Conservation (phyloP, 2,113 vertebrate genomes). For the Crocuta crocuta region DNA sequence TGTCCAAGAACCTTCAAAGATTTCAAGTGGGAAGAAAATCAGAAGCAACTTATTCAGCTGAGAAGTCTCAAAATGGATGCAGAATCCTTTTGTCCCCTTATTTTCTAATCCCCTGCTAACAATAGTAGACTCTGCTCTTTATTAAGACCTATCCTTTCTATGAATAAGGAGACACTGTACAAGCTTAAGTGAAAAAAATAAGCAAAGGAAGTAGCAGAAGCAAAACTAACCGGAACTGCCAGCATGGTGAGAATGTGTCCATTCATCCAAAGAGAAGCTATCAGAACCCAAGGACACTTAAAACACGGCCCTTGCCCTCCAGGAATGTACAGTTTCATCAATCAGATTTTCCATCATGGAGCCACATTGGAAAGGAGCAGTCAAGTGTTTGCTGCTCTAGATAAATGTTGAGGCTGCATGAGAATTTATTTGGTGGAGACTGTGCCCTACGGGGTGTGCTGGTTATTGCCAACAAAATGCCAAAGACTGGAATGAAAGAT, state of each 20-base stretch:
- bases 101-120: neutral
- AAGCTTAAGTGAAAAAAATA: neutral
- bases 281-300: neutral
- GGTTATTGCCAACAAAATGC: conserved; percentile 22
- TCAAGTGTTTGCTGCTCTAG: neutral
- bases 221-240: neutral
- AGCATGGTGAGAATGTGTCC: neutral
- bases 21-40: conserved; percentile 28
- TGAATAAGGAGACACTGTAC: neutral
- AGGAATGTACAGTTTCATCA: conserved; percentile 5
- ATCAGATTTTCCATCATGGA: neutral
- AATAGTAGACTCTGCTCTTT: neutral
- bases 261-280: neutral
- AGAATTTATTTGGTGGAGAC: neutral
- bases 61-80: neutral
- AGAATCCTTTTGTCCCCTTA: neutral
- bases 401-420: neutral
- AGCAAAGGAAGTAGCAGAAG: neutral
- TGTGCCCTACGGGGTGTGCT: neutral
- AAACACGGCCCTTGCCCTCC: neutral
- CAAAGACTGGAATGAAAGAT: conserved; percentile 32
- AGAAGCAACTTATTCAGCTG: conserved; percentile 32
- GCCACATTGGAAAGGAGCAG: conserved; percentile 44
- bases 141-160: neutral
- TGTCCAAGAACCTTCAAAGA: neutral